Conservation (phyloP, 2,113 vertebrate species). For the Nanorana parkeri region DNA sequence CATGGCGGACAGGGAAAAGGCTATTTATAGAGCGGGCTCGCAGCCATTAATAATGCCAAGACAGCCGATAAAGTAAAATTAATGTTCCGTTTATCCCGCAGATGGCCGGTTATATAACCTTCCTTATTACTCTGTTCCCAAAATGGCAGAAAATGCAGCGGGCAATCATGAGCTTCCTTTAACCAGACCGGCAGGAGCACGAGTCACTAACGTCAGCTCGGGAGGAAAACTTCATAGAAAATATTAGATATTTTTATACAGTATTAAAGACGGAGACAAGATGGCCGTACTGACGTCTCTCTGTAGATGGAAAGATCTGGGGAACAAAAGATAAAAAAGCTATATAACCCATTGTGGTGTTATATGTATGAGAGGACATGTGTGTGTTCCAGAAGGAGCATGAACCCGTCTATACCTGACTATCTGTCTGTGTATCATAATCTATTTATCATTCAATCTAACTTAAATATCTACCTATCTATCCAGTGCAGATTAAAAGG, state of each 20-base stretch:
- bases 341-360: no score
- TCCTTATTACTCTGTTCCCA: conserved; percentile 6
- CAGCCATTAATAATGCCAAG: conserved; percentile 59
- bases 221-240: not conserved
- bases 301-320: no score
- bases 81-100: conserved; percentile 58
- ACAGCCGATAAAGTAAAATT: conserved; percentile 56
- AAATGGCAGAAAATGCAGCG: conserved; percentile 37
- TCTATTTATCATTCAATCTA: no score
- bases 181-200: not conserved
- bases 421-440: no score
- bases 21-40: conserved; percentile 64
- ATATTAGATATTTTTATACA: not conserved
- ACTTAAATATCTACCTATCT: no score
- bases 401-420: no score
- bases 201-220: not conserved
- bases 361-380: no score
- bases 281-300: no score
- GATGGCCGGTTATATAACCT: conserved; percentile 45
- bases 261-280: not conserved
- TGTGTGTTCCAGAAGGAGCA: no score
- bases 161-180: not conserved
- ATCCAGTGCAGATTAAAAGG: no score
- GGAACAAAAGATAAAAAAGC: no score
- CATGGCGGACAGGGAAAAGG: conserved; percentile 35